Evolutionary conservation across 2,797 vertebrate species (phyloP).

Genomic region (Chelmon rostratus): DNA sequence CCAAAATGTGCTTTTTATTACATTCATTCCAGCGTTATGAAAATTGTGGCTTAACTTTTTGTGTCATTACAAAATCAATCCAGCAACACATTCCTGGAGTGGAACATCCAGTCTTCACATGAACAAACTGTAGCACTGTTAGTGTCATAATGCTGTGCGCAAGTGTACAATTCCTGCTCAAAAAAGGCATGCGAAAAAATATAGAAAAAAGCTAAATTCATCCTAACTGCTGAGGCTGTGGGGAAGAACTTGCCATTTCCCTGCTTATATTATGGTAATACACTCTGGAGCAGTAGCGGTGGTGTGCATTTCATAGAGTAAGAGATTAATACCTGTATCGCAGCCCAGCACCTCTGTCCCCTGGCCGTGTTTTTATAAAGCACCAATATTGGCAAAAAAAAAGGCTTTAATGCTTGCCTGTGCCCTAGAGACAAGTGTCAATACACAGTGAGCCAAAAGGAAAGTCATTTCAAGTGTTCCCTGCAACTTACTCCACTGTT

Average conservation of each 20-base stretch:
- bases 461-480: constrained; percentile 74
- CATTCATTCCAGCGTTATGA: constrained; percentile 21
- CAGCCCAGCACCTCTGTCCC: constrained; percentile 51
- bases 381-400: constrained; percentile 76
- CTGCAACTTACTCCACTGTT: constrained; percentile 54
- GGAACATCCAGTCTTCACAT: constrained; percentile 20
- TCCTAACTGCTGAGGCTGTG: constrained; percentile 26
- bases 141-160: constrained; percentile 4
- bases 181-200: constrained; percentile 17
- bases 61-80: constrained; percentile 45
- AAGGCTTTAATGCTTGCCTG: constrained; percentile 70
- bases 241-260: constrained; percentile 34
- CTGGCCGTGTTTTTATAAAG: constrained; percentile 70
- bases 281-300: constrained; percentile 40
- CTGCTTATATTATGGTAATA: constrained; percentile 66
- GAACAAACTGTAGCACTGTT: constrained; percentile 17
- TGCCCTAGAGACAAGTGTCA: constrained; percentile 75
- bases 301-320: constrained; percentile 62
- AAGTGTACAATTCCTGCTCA: constrained; percentile 11
- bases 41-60: constrained; percentile 13
- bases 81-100: background rate
- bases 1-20: constrained; percentile 34
- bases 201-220: constrained; percentile 25
- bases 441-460: constrained; percentile 61
- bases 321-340: constrained; percentile 67